phyloP scores from a whole-genome alignment of 1,140 invertebrate species.

The Bombus turneri region DNA sequence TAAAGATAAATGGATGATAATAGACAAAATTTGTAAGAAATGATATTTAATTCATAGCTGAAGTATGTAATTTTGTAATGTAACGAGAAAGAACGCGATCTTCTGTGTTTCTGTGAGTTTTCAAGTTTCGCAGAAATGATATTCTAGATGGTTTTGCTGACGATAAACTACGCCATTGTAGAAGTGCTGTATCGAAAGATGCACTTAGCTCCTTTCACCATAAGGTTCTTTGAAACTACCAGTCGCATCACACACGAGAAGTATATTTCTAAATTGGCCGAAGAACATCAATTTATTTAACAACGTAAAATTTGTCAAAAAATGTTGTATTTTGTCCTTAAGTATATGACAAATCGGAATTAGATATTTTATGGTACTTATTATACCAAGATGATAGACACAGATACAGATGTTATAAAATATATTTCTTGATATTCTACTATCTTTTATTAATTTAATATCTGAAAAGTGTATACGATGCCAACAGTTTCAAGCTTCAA shows the following conservation, averaged over 20 bases:
- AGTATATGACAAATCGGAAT: too few relatives aligned
- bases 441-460: not conserved
- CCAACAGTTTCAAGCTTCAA: not conserved
- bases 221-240: slow-evolving; percentile 19
- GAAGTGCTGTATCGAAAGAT: not conserved
- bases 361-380: not conserved
- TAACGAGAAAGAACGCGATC: too few relatives aligned
- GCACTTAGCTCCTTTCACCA: not conserved
- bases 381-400: too few relatives aligned
- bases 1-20: not conserved
- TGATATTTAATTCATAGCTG: not conserved
- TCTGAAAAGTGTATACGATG: not conserved
- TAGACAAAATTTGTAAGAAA: not conserved
- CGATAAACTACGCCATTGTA: not conserved
- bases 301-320: not conserved
- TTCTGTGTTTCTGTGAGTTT: too few relatives aligned
- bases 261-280: not conserved
- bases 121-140: not conserved
- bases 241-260: not conserved
- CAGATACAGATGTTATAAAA: not conserved
- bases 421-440: not conserved
- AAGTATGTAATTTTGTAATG: not conserved
- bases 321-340: too few relatives aligned
- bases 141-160: not conserved
- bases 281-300: not conserved